Evolutionary conservation across 2,113 vertebrate genomes (phyloP).

Genomic region (Stigmatopora nigra): DNA sequence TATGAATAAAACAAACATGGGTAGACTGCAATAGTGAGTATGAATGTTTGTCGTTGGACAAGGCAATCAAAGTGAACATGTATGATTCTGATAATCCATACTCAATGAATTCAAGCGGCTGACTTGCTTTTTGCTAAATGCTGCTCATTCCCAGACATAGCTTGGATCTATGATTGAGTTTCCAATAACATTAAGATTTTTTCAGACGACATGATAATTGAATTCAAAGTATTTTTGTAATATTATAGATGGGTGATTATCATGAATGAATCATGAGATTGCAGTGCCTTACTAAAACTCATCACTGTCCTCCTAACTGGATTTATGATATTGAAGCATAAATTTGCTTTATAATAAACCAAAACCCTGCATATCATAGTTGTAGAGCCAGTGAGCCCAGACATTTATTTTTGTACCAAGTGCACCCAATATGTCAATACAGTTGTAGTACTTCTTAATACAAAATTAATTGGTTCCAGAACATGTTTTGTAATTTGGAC

Average conservation of each 20-base stretch:
- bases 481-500: too few species aligned
- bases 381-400: conserved; percentile 71
- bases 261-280: conserved; percentile 99
- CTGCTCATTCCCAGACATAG: conserved; percentile 98
- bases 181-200: conserved; percentile 99
- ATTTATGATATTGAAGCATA: conserved; percentile 97
- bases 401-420: conserved; percentile 73
- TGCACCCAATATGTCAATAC: conserved; percentile 34
- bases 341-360: conserved; percentile 85
- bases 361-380: conserved; percentile 69
- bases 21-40: conserved; percentile 87
- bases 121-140: conserved; percentile 95
- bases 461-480: too few species aligned
- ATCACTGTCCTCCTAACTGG: conserved; percentile 95
- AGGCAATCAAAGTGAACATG: conserved; percentile 99
- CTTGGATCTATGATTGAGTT: conserved; percentile 99
- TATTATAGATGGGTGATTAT: conserved; percentile 99
- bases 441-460: too few species aligned
- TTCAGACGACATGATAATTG: conserved; percentile 96
- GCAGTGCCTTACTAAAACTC: conserved; percentile 88
- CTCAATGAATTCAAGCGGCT: conserved; percentile 99
- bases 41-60: conserved; percentile 98
- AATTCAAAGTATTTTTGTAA: conserved; percentile 98
- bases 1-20: conserved; percentile 99
- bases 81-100: conserved; percentile 99